Percentiles rank a stretch among this genome's conserved stretches.
Evolutionary conservation across 2,888 invertebrate species (phyloP).

Genomic region (Torymus aiolomorphi): DNA sequence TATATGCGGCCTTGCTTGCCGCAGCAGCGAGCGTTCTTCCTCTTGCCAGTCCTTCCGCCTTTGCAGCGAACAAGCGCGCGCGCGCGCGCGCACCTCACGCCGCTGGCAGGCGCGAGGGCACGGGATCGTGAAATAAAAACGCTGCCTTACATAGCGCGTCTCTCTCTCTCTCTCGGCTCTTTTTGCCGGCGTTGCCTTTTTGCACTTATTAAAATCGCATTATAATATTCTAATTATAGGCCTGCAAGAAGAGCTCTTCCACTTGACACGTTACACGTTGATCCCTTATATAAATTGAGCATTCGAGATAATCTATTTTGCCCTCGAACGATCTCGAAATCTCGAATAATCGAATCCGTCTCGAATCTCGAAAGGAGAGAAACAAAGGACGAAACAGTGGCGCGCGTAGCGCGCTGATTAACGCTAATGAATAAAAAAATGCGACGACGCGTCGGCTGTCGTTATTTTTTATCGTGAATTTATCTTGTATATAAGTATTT

Average conservation of each 20-base stretch:
- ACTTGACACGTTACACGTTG: background rate
- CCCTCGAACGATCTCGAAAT: too few relatives aligned
- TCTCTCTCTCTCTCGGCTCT: background rate
- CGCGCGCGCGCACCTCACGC: background rate
- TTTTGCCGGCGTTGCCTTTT: background rate
- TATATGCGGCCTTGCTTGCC: too few relatives aligned
- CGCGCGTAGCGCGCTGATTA: too few relatives aligned
- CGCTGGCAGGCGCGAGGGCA: background rate
- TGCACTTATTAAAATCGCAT: background rate
- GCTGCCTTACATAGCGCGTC: slow-evolving; percentile 9
- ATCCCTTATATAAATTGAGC: too few relatives aligned
- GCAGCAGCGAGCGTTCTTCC: slow-evolving; percentile 50
- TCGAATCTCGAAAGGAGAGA: too few relatives aligned
- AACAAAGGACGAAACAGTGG: too few relatives aligned
- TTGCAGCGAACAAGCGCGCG: background rate
- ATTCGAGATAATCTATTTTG: too few relatives aligned
- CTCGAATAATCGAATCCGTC: too few relatives aligned
- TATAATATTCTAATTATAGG: background rate
- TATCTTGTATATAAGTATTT: too few relatives aligned
- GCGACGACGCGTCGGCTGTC: background rate
- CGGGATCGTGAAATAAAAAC: slow-evolving; percentile 1
- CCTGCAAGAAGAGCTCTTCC: too few relatives aligned
- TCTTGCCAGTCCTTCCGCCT: slow-evolving; percentile 44
- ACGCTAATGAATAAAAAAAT: too few relatives aligned
- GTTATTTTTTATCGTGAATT: background rate